Evolutionary conservation across 2,888 invertebrate species (phyloP).

Genomic region (Keiferia lycopersicella): DNA sequence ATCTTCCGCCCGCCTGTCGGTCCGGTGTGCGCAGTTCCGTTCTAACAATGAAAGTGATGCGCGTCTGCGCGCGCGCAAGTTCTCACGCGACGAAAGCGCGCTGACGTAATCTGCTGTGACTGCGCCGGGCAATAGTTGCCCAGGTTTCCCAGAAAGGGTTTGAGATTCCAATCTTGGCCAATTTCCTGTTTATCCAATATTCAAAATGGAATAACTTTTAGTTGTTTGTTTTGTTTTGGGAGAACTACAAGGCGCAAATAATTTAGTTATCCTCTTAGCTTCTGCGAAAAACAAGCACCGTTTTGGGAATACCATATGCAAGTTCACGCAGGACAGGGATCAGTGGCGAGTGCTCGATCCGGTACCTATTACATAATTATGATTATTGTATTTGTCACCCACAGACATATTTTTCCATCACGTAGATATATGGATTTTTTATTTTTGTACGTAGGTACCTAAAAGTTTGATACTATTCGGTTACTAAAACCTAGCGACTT

Average conservation of each 20-base stretch:
- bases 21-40: conserved; percentile 47
- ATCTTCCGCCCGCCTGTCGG: conserved; percentile 30
- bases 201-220: neutral
- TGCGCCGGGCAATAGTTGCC: conserved; percentile 32
- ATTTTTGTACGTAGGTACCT: too few relatives aligned
- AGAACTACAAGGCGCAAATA: neutral
- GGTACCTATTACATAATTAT: too few relatives aligned
- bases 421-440: too few relatives aligned
- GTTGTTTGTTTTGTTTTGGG: neutral
- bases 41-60: conserved; percentile 71
- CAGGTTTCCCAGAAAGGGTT: conserved; percentile 19
- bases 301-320: too few relatives aligned
- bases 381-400: too few relatives aligned
- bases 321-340: too few relatives aligned
- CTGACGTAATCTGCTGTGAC: conserved; percentile 59
- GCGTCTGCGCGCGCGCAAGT: conserved; percentile 49
- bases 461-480: too few relatives aligned
- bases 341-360: too few relatives aligned
- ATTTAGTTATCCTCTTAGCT: too few relatives aligned
- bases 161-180: conserved; percentile 16
- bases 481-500: too few relatives aligned
- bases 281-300: too few relatives aligned
- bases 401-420: too few relatives aligned
- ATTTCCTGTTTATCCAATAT: conserved; percentile 9
- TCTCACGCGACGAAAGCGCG: conserved; percentile 73